Evolutionary conservation across 2,888 invertebrate species (phyloP), one percentile per base, ranked within the genome.

Genomic region (Clusia tigrina): DNA sequence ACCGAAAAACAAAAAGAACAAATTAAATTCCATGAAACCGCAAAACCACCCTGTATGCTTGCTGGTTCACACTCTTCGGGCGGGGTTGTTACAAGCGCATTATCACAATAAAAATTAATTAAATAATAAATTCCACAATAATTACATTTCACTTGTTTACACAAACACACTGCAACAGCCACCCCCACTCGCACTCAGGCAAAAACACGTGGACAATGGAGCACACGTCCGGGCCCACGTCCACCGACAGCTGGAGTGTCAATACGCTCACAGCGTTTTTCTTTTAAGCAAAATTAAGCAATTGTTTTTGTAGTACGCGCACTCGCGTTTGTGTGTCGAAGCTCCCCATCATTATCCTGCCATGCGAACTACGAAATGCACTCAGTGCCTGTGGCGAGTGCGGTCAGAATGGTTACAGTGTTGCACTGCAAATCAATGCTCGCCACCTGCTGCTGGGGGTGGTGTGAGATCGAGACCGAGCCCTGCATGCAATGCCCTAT

Each of bases 81-180:
- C 24, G 52, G 25, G 61, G 72, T 73, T 72, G 73, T 69, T 72
- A 71, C 69, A 76, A 69, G 71, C 69, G 64, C 70, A 78, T 79
- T 77, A 78, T 72, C 76, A 74, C 74, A 78, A 77, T 79, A 79
- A 78, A 78, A 78, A 77, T 79, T 76, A 77, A 78, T 78, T 78
- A 77, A 78, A 78, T 79, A 79, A 79, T 78, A 78, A 78, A 78
- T 78, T 78, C 70, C 69, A 72, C 78, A 77, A 78, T 78, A 78
- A 78, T 78, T 79, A 72, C 78, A 78, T 77, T 73, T 69, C 70
- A 79, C 77, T 72, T 71, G 73, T 72, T 74, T 75, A 71, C 74
- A 76, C 71, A 78, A 72, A 69, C 68, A 42, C 6, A 42, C n/a
- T 10, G n/a, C n/a, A 12, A 12, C 32, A 32, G 32, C 32, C 32